Conservation (phyloP, 2,113 vertebrate genomes). For the Hydrolagus affinis region DNA sequence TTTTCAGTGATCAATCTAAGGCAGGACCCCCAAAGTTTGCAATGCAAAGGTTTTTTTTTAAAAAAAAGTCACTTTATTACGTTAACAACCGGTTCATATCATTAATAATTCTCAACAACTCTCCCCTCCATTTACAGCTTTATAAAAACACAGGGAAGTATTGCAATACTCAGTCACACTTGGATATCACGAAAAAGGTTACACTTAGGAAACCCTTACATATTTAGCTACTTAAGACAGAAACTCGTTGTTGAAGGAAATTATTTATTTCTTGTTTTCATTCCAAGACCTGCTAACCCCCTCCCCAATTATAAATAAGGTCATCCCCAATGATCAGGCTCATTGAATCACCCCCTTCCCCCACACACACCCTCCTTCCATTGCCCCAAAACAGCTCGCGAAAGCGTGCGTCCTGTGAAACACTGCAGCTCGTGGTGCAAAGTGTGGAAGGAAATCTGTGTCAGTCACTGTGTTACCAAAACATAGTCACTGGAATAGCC, state of each 20-base stretch:
- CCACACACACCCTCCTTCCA: background rate
- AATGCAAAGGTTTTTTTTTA: background rate
- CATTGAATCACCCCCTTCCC: background rate
- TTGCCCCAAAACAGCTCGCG: background rate
- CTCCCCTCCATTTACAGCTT: too few relatives aligned
- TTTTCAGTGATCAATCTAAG: too few relatives aligned
- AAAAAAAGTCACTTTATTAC: background rate
- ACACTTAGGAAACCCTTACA: background rate
- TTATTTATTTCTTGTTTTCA: too few relatives aligned
- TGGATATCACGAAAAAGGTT: background rate
- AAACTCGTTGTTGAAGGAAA: background rate
- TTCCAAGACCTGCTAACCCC: background rate
- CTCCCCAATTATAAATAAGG: background rate
- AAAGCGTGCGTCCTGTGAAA: too few relatives aligned
- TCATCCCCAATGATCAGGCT: background rate
- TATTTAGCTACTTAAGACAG: background rate
- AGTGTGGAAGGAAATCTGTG: too few relatives aligned
- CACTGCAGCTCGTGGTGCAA: too few relatives aligned
- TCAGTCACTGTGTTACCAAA: too few relatives aligned
- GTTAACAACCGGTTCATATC: background rate
- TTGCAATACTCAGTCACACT: background rate
- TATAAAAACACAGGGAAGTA: too few relatives aligned
- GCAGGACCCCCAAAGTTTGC: too few relatives aligned
- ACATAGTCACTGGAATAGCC: too few relatives aligned
- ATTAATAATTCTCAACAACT: too few relatives aligned